phyloP scores from a whole-genome alignment of 2,797 vertebrate genomes.

The Salmo trutta region DNA sequence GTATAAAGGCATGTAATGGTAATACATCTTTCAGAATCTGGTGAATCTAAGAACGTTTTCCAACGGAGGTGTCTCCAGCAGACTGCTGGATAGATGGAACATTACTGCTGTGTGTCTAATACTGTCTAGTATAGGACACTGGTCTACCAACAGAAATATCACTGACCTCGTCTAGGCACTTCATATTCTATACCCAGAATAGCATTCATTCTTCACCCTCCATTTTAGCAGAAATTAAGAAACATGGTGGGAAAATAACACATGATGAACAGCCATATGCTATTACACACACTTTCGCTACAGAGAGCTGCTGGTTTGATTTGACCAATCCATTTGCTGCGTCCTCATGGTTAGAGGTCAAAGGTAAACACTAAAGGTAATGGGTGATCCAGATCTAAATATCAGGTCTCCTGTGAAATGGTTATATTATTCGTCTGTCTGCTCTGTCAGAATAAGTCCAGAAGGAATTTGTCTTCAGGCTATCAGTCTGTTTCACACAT shows the following conservation, averaged over 20 bases:
- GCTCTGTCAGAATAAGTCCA: too few relatives aligned
- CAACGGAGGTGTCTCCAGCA: not conserved
- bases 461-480: too few relatives aligned
- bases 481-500: too few relatives aligned
- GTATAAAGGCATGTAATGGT: not conserved
- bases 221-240: not conserved
- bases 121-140: not conserved
- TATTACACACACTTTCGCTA: not conserved
- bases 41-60: not conserved
- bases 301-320: not conserved
- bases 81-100: not conserved
- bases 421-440: too few relatives aligned
- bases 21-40: not conserved
- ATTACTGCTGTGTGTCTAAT: not conserved
- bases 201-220: not conserved
- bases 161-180: not conserved
- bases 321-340: not conserved
- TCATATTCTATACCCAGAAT: not conserved
- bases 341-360: not conserved
- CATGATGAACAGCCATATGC: not conserved
- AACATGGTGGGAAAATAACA: not conserved
- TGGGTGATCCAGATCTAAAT: too few relatives aligned
- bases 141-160: not conserved
- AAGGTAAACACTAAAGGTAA: not conserved
- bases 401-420: too few relatives aligned